phyloP scores from a whole-genome alignment of 2,113 vertebrate species.

The Cyprinodon variegatus region DNA sequence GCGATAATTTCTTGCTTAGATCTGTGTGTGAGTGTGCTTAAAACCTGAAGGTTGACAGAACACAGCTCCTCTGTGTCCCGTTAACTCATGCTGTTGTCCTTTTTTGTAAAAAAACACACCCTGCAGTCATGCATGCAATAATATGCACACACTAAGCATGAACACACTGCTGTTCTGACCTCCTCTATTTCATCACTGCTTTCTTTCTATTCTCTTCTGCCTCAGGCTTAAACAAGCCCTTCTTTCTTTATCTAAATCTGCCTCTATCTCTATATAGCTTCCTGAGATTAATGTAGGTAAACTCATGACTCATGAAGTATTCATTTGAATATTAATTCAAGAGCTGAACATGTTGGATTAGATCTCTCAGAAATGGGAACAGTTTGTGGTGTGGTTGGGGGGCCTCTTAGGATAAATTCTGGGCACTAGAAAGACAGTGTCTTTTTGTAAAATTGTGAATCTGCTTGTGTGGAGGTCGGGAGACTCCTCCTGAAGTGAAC shows the following conservation, averaged over 20 bases:
- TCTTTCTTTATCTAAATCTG: conserved; percentile 10
- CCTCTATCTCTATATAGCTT: conserved; percentile 25
- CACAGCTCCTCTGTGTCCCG: conserved; percentile 63
- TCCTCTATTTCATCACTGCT: conserved; percentile 37
- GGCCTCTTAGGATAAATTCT: too few relatives aligned
- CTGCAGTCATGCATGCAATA: conserved; percentile 48
- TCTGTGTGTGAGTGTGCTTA: conserved; percentile 28
- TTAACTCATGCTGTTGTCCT: conserved; percentile 65
- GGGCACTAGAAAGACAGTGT: too few relatives aligned
- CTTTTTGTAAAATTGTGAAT: too few relatives aligned
- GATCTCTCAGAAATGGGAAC: background rate
- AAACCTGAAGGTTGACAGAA: conserved; percentile 64
- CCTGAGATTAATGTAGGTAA: conserved; percentile 50
- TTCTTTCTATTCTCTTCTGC: conserved; percentile 36
- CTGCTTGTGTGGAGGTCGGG: too few relatives aligned
- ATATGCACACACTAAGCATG: conserved; percentile 25
- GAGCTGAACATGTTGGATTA: conserved; percentile 21
- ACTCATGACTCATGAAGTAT: conserved; percentile 63
- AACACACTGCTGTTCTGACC: conserved; percentile 52
- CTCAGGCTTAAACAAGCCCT: conserved; percentile 49
- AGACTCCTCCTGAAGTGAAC: too few relatives aligned
- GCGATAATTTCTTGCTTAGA: conserved; percentile 44
- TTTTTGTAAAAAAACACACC: conserved; percentile 68
- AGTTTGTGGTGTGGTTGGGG: too few relatives aligned
- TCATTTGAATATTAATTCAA: conserved; percentile 62